Conservation (phyloP, 30 jellyfish, hydroid and myxozoan genomes). For the Hydra vulgaris region DNA sequence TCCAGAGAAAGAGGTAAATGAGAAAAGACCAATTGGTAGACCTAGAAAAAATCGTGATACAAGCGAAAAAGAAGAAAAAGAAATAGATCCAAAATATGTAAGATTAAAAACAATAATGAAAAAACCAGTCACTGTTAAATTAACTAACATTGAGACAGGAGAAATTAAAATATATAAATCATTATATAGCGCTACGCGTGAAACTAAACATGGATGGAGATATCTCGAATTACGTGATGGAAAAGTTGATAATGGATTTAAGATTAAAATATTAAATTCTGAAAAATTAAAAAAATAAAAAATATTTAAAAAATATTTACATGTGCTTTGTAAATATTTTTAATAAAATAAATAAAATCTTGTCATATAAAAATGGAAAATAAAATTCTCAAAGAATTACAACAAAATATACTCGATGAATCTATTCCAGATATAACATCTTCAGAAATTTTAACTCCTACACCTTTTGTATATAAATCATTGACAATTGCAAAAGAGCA, state of each 20-base stretch:
- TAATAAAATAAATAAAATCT: neutral
- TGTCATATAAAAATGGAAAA: neutral
- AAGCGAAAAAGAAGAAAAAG: neutral
- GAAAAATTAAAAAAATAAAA: neutral
- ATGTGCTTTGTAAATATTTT: neutral
- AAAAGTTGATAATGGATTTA: neutral
- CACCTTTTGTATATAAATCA: too few species aligned
- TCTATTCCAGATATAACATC: too few species aligned
- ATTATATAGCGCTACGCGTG: neutral
- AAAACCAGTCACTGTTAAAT: neutral
- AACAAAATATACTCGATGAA: too few species aligned
- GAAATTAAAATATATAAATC: neutral
- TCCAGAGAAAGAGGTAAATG: neutral
- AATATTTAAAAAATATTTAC: too few species aligned
- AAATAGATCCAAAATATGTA: neutral
- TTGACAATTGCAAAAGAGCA: too few species aligned
- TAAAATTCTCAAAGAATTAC: neutral
- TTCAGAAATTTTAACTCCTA: too few species aligned
- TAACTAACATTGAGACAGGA: neutral
- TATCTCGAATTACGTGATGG: neutral
- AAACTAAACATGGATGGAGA: neutral
- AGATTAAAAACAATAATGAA: neutral
- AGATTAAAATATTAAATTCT: neutral
- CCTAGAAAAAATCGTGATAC: neutral
- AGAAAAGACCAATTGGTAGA: neutral